Evolutionary conservation across 2,888 invertebrate species (phyloP).

Genomic region (Nemapogon koenigi): DNA sequence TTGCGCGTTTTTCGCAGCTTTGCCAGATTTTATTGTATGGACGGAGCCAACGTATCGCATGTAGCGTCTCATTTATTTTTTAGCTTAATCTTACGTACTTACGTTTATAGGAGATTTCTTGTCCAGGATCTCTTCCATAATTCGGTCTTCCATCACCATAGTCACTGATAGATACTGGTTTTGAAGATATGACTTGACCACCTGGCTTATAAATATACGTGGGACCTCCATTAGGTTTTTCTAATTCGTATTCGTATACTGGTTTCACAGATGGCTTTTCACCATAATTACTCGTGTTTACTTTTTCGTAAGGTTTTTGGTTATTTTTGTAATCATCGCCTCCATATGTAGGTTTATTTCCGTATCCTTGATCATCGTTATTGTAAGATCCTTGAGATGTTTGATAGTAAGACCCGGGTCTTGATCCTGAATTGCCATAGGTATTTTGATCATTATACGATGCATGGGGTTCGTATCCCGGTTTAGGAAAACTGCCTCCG

Average conservation of each 20-base stretch:
- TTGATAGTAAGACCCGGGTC: too few species aligned
- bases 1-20: too few species aligned
- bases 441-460: not conserved
- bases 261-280: constrained; percentile 34
- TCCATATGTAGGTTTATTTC: not conserved
- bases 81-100: too few species aligned
- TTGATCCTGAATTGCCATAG: not conserved
- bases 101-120: constrained; percentile 35
- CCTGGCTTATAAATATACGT: constrained; percentile 36
- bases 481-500: too few species aligned
- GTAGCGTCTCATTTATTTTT: too few species aligned
- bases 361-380: not conserved
- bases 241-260: constrained; percentile 44
- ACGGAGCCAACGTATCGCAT: too few species aligned
- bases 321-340: constrained; percentile 13
- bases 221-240: constrained; percentile 34
- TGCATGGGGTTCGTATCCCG: too few species aligned
- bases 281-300: constrained; percentile 16
- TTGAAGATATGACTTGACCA: constrained; percentile 42
- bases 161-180: constrained; percentile 38
- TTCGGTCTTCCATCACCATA: constrained; percentile 26
- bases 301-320: constrained; percentile 14
- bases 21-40: too few species aligned
- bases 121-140: constrained; percentile 29
- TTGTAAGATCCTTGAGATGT: not conserved